Percentiles rank a stretch among this genome's conserved stretches.
Conservation (phyloP, 2,888 invertebrate genomes). For the Villa cingulata region DNA sequence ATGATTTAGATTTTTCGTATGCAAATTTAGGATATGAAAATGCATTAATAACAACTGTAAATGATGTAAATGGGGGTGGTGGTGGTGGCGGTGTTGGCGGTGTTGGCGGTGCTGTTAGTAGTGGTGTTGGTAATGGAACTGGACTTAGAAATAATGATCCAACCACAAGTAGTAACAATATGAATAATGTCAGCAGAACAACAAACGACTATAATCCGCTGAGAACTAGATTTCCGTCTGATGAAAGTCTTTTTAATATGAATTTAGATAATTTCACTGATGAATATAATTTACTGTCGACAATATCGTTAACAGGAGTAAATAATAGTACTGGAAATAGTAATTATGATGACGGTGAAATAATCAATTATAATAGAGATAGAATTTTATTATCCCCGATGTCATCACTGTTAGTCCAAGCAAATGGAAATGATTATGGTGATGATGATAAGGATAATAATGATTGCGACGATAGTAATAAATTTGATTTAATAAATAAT, state of each 20-base stretch:
- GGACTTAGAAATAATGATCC: background rate
- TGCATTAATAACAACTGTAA: slow-evolving; percentile 3
- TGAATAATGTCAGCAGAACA: background rate
- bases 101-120: background rate
- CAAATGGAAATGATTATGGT: background rate
- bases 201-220: slow-evolving; percentile 5
- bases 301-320: slow-evolving; percentile 4
- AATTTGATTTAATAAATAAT: no score
- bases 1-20: slow-evolving; percentile 11
- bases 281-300: slow-evolving; percentile 10
- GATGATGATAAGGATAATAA: background rate
- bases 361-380: background rate
- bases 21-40: slow-evolving; percentile 16
- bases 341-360: background rate
- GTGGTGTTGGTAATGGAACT: background rate
- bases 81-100: background rate
- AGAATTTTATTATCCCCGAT: background rate
- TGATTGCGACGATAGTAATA: background rate
- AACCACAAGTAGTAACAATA: background rate
- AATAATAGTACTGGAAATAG: slow-evolving; percentile 1
- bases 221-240: slow-evolving; percentile 14
- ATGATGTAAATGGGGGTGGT: background rate
- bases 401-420: background rate
- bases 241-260: slow-evolving; percentile 18
- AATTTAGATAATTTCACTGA: slow-evolving; percentile 15